phyloP scores from a whole-genome alignment of 2,797 vertebrate species.

The Chaenodraco wilsoni region DNA sequence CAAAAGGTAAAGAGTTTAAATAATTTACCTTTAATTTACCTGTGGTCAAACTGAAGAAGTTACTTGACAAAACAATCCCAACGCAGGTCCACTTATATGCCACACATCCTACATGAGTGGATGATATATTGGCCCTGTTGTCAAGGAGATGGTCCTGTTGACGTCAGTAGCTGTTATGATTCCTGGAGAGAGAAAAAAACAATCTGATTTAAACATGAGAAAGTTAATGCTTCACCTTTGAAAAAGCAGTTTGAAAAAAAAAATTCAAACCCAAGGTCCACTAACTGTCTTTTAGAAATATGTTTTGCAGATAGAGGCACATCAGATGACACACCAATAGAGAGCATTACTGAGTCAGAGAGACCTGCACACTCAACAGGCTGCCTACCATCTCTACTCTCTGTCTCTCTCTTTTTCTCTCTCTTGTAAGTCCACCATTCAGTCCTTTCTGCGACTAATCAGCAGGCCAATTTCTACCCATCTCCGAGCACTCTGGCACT shows the following conservation, averaged over 20 bases:
- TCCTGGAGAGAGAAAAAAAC: not conserved
- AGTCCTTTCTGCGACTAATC: constrained; percentile 41
- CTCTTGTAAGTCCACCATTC: constrained; percentile 16
- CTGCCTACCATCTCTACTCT: constrained; percentile 10
- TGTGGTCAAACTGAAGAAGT: not conserved
- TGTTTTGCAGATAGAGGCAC: not conserved
- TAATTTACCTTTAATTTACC: not conserved
- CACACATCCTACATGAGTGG: not conserved
- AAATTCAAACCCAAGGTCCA: not conserved
- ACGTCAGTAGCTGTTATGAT: not conserved
- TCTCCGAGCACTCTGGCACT: constrained; percentile 56
- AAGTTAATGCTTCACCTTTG: not conserved
- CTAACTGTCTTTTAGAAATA: not conserved
- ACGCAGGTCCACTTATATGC: not conserved
- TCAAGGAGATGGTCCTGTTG: not conserved
- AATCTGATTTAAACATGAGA: not conserved
- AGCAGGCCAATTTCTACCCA: constrained; percentile 36
- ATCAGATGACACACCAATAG: not conserved
- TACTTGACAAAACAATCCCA: not conserved
- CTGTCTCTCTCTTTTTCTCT: not conserved
- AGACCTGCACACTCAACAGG: constrained; percentile 25
- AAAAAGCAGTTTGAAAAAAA: not conserved
- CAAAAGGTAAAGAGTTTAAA: not conserved
- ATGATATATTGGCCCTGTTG: not conserved
- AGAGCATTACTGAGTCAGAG: constrained; percentile 20